Evolutionary conservation across 2,797 vertebrate genomes (phyloP).

Genomic region (Cetoscarus ocellatus): DNA sequence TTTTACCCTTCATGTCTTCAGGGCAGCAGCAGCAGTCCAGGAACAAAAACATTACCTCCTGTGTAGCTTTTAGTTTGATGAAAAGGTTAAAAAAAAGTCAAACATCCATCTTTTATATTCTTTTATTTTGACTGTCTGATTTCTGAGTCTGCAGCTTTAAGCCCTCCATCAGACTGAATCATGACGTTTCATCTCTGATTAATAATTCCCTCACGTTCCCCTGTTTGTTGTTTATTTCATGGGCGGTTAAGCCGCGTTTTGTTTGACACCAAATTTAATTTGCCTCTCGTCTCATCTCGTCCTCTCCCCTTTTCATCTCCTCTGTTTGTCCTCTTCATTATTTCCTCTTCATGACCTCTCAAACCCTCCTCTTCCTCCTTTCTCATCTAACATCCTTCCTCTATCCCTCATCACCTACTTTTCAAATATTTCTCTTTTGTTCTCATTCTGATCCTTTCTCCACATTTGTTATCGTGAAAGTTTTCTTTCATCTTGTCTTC

Average conservation of each 20-base stretch:
- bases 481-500: neutral
- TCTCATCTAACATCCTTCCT: too few species aligned
- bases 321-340: neutral
- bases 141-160: neutral
- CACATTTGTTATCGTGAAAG: too few species aligned
- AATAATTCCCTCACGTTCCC: conserved; percentile 9
- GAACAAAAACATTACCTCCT: neutral
- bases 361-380: neutral
- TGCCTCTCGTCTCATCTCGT: neutral
- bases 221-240: conserved; percentile 39
- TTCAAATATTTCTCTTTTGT: neutral
- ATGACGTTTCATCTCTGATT: neutral
- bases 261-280: conserved; percentile 30
- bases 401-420: too few species aligned
- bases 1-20: neutral
- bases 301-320: neutral
- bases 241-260: conserved; percentile 28
- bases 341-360: neutral
- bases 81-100: conserved; percentile 17
- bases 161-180: neutral
- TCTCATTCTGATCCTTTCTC: neutral
- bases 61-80: neutral
- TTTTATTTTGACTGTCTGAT: neutral
- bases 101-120: neutral
- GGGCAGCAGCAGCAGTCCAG: conserved; percentile 1